phyloP scores from a whole-genome alignment of 2,113 vertebrate species.

The Anguilla japonica region DNA sequence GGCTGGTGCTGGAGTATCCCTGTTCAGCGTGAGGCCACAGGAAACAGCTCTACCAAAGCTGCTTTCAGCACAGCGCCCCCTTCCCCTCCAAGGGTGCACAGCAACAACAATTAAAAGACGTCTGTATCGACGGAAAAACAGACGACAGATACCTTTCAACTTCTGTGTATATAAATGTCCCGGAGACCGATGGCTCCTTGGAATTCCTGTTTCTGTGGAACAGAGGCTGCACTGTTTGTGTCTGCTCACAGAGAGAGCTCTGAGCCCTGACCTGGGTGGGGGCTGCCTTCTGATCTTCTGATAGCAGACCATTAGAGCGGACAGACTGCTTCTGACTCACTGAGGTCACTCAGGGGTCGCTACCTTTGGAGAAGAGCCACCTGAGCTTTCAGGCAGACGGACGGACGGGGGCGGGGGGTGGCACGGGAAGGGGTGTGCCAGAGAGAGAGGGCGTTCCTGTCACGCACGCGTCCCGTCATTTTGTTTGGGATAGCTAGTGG shows the following conservation, averaged over 20 bases:
- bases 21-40: not conserved
- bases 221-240: not conserved
- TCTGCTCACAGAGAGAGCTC: not conserved
- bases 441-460: not conserved
- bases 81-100: not conserved
- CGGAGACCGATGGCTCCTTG: not conserved
- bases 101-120: not conserved
- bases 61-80: not conserved
- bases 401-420: not conserved
- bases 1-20: not conserved
- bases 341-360: not conserved
- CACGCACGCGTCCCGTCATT: not conserved
- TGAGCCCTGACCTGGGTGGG: not conserved
- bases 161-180: not conserved
- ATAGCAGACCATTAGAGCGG: not conserved
- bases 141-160: not conserved
- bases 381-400: not conserved
- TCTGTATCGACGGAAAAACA: not conserved
- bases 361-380: not conserved
- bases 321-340: too few relatives aligned
- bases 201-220: not conserved
- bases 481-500: not conserved
- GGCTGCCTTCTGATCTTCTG: not conserved
- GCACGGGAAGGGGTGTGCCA: not conserved
- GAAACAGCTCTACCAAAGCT: not conserved